A percentile compares a stretch with the other conserved stretches of the same genome.
These are phyloP conservation scores for Hermaeophaga mercurialis DNA, from an alignment of 2,888 invertebrate genomes.

Conservation along the genomic window DNA sequence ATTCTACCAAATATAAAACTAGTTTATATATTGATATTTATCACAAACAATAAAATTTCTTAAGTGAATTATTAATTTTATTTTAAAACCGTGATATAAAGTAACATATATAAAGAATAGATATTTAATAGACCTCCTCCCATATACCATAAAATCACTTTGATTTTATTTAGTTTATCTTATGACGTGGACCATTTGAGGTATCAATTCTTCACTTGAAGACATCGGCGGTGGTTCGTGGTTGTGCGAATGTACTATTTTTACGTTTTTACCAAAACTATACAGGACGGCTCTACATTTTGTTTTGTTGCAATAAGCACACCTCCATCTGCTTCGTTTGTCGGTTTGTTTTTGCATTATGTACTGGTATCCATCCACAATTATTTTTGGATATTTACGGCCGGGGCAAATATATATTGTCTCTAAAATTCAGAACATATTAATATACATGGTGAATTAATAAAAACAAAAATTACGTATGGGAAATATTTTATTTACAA, in stretches of 20 bases:
- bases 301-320: conserved; percentile 38
- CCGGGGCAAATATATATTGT: conserved; percentile 39
- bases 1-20: no score
- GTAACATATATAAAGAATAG: no score
- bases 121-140: no score
- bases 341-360: conserved; percentile 34
- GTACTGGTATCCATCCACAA: conserved; percentile 38
- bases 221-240: conserved; percentile 32
- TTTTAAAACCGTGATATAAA: no score
- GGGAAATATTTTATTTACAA: no score
- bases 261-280: conserved; percentile 41
- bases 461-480: no score
- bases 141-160: no score
- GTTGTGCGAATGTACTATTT: conserved; percentile 37
- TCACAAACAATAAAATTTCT: no score
- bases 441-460: no score
- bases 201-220: conserved; percentile 20
- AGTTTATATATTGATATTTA: no score
- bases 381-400: conserved; percentile 41
- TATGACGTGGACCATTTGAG: conserved; percentile 32
- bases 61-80: no score
- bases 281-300: conserved; percentile 41
- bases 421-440: conserved; percentile 36
- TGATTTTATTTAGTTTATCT: no score
- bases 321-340: conserved; percentile 43